Percentiles rank a stretch among this genome's conserved stretches.
Conservation (phyloP, 2,113 vertebrate species). For the Drymodes brunneopygia region DNA sequence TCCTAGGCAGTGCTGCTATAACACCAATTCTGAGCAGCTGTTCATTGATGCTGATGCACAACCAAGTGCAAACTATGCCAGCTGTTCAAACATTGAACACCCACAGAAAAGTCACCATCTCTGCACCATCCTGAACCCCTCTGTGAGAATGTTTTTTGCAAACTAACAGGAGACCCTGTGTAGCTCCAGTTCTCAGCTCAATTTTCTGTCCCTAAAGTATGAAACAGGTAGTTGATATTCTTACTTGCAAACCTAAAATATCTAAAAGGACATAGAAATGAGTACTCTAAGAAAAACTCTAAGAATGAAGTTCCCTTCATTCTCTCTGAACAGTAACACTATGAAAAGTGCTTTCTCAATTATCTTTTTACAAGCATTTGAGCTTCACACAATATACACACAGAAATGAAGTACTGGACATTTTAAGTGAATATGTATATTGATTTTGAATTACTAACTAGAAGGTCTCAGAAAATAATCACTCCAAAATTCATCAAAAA, state of each 20-base stretch:
- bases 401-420: neutral
- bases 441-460: neutral
- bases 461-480: neutral
- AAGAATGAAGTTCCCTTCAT: neutral
- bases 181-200: neutral
- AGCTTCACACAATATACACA: neutral
- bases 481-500: neutral
- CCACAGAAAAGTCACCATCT: neutral
- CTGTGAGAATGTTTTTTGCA: neutral
- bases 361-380: neutral
- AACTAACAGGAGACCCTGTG: neutral
- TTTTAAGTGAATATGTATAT: neutral
- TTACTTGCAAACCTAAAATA: neutral
- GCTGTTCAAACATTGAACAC: neutral
- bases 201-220: neutral
- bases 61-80: neutral
- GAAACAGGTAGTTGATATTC: neutral
- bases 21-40: neutral
- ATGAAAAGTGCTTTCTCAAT: neutral
- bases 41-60: neutral
- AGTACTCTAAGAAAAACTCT: neutral
- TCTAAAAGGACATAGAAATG: neutral
- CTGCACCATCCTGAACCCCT: neutral
- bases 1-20: neutral
- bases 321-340: neutral